Conservation (phyloP, 2,113 vertebrate genomes). For the Sapayoa aenigma region DNA sequence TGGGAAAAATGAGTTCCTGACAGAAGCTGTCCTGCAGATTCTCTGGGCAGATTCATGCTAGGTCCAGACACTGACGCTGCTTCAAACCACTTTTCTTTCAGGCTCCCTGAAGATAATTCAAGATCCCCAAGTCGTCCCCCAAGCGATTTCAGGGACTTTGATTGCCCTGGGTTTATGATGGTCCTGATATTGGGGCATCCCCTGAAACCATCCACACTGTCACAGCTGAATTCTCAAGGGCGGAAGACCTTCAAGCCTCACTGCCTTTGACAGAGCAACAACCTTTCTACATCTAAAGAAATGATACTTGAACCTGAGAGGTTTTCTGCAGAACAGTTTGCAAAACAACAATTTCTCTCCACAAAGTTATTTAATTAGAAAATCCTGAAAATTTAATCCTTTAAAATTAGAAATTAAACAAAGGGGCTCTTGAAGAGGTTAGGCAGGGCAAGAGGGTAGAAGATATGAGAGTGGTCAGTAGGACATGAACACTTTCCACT, state of each 20-base stretch:
- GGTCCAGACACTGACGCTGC: not conserved
- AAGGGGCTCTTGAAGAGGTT: not conserved
- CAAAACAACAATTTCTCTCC: not conserved
- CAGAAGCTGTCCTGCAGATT: not conserved
- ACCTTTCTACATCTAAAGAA: not conserved
- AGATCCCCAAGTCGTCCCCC: not conserved
- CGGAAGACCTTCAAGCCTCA: not conserved
- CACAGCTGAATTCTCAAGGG: not conserved
- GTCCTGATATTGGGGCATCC: fast-evolving
- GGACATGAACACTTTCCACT: not conserved
- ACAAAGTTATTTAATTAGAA: not conserved
- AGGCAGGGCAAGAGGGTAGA: not conserved
- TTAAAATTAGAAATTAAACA: not conserved
- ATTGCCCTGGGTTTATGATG: not conserved
- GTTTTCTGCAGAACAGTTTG: not conserved
- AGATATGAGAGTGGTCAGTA: not conserved
- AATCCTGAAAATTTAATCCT: not conserved
- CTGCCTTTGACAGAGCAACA: not conserved
- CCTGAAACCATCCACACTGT: not conserved
- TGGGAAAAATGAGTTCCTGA: not conserved
- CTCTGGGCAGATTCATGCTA: not conserved
- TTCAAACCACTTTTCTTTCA: not conserved
- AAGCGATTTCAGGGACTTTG: not conserved
- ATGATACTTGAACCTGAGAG: fast-evolving
- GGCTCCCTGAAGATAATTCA: not conserved